Percentiles rank a stretch among this genome's conserved stretches.
Evolutionary conservation across 2,113 vertebrate genomes (phyloP).

Genomic region (Merops nubicus): DNA sequence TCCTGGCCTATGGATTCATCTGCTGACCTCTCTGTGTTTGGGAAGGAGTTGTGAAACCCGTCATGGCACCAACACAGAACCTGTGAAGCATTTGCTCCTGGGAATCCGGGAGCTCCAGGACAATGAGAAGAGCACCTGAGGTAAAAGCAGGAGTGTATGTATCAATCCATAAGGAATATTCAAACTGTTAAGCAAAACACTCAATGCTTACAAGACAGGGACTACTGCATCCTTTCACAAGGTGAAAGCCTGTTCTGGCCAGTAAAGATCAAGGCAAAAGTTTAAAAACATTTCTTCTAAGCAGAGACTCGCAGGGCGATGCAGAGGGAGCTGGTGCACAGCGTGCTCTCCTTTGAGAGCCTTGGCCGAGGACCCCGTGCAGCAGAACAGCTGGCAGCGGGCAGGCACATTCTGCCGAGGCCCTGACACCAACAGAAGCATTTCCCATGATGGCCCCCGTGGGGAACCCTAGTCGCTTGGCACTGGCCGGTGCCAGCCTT

Average conservation of each 20-base stretch:
- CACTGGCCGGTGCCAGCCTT: background rate
- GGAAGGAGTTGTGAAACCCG: background rate
- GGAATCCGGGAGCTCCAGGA: background rate
- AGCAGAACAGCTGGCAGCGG: background rate
- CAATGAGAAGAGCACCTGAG: background rate
- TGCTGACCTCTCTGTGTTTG: background rate
- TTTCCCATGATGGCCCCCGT: rapidly evolving
- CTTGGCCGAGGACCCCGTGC: rapidly evolving
- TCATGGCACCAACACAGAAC: background rate
- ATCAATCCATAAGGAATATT: background rate
- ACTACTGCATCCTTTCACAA: background rate
- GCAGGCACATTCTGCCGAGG: background rate
- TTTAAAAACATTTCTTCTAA: background rate
- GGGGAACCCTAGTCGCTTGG: background rate
- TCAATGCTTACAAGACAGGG: background rate
- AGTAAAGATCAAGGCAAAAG: background rate
- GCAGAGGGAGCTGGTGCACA: background rate
- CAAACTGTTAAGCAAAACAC: background rate
- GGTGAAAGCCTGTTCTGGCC: background rate
- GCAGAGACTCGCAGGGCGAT: background rate
- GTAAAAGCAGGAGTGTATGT: background rate
- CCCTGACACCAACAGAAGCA: background rate
- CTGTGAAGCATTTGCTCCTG: background rate
- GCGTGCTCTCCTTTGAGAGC: background rate
- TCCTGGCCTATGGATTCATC: background rate